Conservation (phyloP, 1,140 invertebrate species). For the Lepidurus apus region DNA sequence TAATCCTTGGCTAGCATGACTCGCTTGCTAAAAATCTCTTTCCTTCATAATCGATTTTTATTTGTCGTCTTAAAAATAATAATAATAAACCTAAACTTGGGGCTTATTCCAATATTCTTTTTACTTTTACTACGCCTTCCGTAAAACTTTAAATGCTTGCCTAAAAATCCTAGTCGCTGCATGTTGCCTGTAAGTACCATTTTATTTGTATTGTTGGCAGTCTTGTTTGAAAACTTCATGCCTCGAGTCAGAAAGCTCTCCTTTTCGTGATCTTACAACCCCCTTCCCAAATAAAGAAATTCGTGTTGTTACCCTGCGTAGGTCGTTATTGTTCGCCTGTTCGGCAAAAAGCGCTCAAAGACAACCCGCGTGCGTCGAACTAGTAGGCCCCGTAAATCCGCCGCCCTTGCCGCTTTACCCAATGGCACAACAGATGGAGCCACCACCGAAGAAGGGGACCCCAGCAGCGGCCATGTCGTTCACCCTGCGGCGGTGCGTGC, state of each 20-base stretch:
- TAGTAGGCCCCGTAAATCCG: neutral
- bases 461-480: constrained; percentile 51
- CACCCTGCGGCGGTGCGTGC: constrained; percentile 64
- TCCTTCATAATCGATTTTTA: neutral
- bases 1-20: neutral
- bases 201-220: neutral
- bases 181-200: constrained; percentile 33
- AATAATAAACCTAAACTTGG: too few relatives aligned
- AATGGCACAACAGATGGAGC: constrained; percentile 69
- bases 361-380: constrained; percentile 74
- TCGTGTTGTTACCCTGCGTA: constrained; percentile 43
- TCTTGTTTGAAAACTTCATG: neutral
- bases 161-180: constrained; percentile 31
- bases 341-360: constrained; percentile 65
- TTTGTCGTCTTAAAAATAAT: too few relatives aligned
- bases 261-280: neutral
- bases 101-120: too few relatives aligned
- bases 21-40: neutral
- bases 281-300: neutral
- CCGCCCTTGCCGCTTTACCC: constrained; percentile 58
- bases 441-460: constrained; percentile 58
- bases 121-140: neutral
- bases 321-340: constrained; percentile 68
- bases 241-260: neutral
- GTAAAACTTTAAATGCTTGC: neutral